Evolutionary conservation across 2,888 invertebrate genomes (phyloP), one percentile per base, ranked within the genome.

Genomic region (Mesopsocus fuscifrons): DNA sequence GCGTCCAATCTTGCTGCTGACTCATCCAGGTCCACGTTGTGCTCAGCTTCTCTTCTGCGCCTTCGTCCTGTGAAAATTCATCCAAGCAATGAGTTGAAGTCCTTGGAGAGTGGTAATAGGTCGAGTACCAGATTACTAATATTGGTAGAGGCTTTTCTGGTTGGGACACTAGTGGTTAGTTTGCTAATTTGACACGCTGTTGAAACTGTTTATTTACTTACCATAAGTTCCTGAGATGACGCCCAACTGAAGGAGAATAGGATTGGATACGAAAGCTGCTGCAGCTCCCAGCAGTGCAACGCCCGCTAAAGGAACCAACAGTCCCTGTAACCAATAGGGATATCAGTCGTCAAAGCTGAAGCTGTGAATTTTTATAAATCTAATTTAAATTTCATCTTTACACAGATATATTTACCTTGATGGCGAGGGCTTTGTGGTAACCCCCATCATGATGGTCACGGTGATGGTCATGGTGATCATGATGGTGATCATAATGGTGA

Each of bases 241-340:
- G 20, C 83, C 82, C 34, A 85, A 66, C 57, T 83, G 83, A 30
- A 85, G 59, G 11, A 85, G 67, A 42, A 83, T 67, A 3, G 85
- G 84, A 60, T 83, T 82, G 50, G 71, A 71, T 43, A 80, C 77
- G 45, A 83, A 63, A 13, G 83, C 75, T 17, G 83, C 83, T 2
- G 83, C 82, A 22, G 82, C 81, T 30, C 83, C 83, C 40, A 80
- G 60, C n/a, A 85, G 65, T 1, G 83, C 83, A 34, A 82, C 72
- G 17, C 83, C 83, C 2, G 82, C 83, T 49, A 84, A 59, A 1
- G 83, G 83, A 56, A 77, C 69, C 41, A 79, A 59, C 31, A 77
- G 59, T 34, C 73, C 67, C 60, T 74, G 38, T 18, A 38, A 38
- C 6, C 6, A 16, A 18, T 9, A 34, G 34, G n/a, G n/a, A 30